Percentiles rank a stretch among this genome's conserved stretches.
These are phyloP conservation scores for Dendrocopos noguchii DNA, from an alignment of 2,113 vertebrate species.

Conservation along the genomic window DNA sequence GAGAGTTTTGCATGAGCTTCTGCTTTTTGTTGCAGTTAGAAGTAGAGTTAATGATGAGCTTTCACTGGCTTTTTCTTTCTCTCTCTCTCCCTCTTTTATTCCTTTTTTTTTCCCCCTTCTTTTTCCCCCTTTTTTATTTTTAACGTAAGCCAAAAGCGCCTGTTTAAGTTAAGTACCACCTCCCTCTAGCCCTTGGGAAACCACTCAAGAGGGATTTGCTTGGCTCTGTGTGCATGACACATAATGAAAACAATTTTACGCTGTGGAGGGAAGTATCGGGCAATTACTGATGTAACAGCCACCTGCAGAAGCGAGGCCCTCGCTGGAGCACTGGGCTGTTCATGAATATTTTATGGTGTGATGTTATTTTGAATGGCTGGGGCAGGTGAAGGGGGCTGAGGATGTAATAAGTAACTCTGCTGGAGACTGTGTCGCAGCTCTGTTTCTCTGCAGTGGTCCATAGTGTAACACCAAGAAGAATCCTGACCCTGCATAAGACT, in stretches of 20 bases:
- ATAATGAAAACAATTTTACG: slow-evolving; percentile 99
- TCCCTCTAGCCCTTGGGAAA: slow-evolving; percentile 95
- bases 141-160: slow-evolving; percentile 88
- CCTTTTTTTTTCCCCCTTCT: slow-evolving; percentile 48
- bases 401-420: slow-evolving; percentile 97
- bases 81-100: background rate
- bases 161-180: slow-evolving; percentile 98
- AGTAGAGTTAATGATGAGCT: slow-evolving; percentile 98
- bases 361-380: slow-evolving; percentile 97
- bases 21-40: slow-evolving; percentile 89
- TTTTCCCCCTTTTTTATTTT: background rate
- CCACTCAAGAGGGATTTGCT: slow-evolving; percentile 94
- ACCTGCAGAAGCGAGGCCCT: slow-evolving; percentile 96
- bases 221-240: slow-evolving; percentile 97
- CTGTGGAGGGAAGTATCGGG: slow-evolving; percentile 95
- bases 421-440: slow-evolving; percentile 95
- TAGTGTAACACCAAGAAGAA: slow-evolving; percentile 91
- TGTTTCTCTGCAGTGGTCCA: slow-evolving; percentile 93
- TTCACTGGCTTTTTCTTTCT: slow-evolving; percentile 78
- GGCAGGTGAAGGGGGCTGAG: slow-evolving; percentile 90
- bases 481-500: slow-evolving; percentile 88
- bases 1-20: slow-evolving; percentile 89
- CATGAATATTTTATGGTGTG: slow-evolving; percentile 99
- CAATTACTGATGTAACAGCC: slow-evolving; percentile 99
- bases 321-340: slow-evolving; percentile 79